Evolutionary conservation across 2,888 invertebrate genomes (phyloP).

Genomic region (Apeira syringaria): DNA sequence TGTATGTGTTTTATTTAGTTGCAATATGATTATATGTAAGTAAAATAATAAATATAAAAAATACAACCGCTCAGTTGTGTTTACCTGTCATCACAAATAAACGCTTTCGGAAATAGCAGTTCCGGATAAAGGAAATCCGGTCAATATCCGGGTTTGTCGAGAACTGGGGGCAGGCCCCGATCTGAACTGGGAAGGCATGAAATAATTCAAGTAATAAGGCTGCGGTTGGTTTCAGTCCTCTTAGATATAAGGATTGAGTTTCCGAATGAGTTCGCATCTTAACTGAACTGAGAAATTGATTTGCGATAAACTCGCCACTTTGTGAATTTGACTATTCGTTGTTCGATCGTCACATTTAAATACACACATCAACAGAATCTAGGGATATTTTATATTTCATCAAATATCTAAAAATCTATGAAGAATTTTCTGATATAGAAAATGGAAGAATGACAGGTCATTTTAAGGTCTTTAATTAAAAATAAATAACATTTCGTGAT

Average conservation of each 20-base stretch:
- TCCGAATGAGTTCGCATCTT: not conserved
- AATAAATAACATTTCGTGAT: too few relatives aligned
- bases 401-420: too few relatives aligned
- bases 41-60: too few relatives aligned
- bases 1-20: too few relatives aligned
- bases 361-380: too few relatives aligned
- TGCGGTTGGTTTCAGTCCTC: slow-evolving; percentile 11
- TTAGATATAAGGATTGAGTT: slow-evolving; percentile 3
- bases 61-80: too few relatives aligned
- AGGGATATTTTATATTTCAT: too few relatives aligned
- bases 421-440: too few relatives aligned
- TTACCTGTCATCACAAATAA: slow-evolving; percentile 16
- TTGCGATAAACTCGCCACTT: not conserved
- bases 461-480: too few relatives aligned
- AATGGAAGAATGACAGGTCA: too few relatives aligned
- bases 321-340: not conserved
- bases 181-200: slow-evolving; percentile 27
- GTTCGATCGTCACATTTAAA: too few relatives aligned
- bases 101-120: slow-evolving; percentile 27
- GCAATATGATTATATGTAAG: too few relatives aligned
- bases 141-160: slow-evolving; percentile 40
- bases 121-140: slow-evolving; percentile 27
- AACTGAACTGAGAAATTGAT: not conserved
- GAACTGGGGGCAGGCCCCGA: slow-evolving; percentile 21
- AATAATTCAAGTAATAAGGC: slow-evolving; percentile 31